Conservation (phyloP, 2,797 vertebrate species). For the Chloroceryle inda region DNA sequence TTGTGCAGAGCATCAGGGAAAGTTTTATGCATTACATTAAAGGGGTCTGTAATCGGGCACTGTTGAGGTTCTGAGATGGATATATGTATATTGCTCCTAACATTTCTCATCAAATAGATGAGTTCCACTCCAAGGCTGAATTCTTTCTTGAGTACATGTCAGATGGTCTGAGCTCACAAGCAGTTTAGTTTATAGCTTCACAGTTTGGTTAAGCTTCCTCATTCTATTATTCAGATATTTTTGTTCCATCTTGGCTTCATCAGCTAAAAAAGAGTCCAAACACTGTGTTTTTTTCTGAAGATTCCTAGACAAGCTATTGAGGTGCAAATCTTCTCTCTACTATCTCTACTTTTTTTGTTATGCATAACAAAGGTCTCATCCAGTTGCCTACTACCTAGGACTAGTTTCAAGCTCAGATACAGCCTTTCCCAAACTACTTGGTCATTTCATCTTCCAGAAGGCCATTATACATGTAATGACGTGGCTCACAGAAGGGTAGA, state of each 20-base stretch:
- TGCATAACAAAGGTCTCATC: not conserved
- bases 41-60: not conserved
- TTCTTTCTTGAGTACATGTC: not conserved
- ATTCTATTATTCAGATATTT: not conserved
- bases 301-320: not conserved
- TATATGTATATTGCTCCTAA: not conserved
- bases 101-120: not conserved
- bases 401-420: not conserved
- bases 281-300: not conserved
- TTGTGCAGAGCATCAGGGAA: not conserved
- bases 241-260: not conserved
- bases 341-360: not conserved
- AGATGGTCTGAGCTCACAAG: not conserved
- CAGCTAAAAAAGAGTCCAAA: not conserved
- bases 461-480: not conserved
- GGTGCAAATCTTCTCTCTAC: not conserved
- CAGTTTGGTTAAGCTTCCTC: not conserved
- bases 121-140: not conserved
- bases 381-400: not conserved
- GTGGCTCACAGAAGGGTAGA: not conserved
- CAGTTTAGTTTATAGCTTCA: not conserved
- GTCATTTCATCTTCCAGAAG: not conserved
- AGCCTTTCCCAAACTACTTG: not conserved
- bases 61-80: not conserved
- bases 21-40: not conserved